Base-by-base conservation (phyloP, 2,797 vertebrate genomes). In the Agapornis canus region DNA sequence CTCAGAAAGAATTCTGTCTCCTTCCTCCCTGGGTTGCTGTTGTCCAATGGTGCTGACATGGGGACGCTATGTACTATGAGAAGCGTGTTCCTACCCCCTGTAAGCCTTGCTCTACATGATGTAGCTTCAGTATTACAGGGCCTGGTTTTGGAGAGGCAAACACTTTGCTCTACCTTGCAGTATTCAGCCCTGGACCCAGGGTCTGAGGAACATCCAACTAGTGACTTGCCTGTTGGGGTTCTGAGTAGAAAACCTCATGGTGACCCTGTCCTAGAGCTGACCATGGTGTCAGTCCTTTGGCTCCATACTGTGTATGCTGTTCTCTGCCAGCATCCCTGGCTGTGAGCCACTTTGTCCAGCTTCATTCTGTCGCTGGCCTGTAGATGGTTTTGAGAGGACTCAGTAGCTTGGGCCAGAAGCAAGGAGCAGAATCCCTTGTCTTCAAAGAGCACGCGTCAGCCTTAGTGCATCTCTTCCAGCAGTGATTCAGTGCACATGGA, bases 61-160 rank as follows among this genome's bases (percentile, higher is more conserved):
- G 27, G 29, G 48, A 21, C 45, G 37, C 21, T 77, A 54, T 26
- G 18, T 51, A 14, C 45, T 37, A 57, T 43, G 47, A 60, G 70
- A 27, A 51, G 11, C 4, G 31, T 60, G 27, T 25, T 66, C 29
- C 75, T 82, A 39, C 25, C 19, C 35, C 48, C 52, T 2, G 2
- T 42, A 17, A 48, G 59, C 39, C 35, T 49, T 29, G 47, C 42
- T 72, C 31, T 25, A 6, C 1, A 0, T n/a, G 19, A 3, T 0
- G 0, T 13, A 47, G 23, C 23, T 52, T 40, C 45, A 7, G 8
- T 16, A 12, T 29, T 32, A 3, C 49, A 45, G 71, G 40, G 4
- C 63, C 32, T 66, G 57, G 5, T 10, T 73, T 60, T 52, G n/a
- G 49, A 39, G 65, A 12, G 45, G 78, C 71, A 59, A 32, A 15